These are phyloP conservation scores for Zeuzera pyrina DNA, from an alignment of 2,888 invertebrate species.

Conservation along the genomic window DNA sequence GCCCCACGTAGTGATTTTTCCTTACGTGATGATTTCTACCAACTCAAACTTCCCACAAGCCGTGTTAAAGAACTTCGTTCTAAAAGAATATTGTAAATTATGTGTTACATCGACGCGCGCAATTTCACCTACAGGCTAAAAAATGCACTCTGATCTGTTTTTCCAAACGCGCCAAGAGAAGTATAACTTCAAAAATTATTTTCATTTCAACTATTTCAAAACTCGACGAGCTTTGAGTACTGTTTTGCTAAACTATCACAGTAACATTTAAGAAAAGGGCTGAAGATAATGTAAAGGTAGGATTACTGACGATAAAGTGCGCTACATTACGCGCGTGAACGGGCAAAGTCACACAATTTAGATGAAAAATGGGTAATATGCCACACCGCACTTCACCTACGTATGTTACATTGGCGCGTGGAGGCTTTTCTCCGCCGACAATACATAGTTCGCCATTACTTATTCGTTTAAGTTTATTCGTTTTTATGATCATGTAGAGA, in stretches of 20 bases:
- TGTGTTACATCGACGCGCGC: no score
- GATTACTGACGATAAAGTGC: slow-evolving; percentile 50
- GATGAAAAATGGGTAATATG: slow-evolving; percentile 49
- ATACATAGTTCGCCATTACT: slow-evolving; percentile 24
- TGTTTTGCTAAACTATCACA: background rate
- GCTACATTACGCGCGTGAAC: slow-evolving; percentile 44
- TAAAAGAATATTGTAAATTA: no score
- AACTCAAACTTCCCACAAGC: no score
- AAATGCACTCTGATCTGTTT: no score
- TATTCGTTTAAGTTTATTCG: slow-evolving; percentile 21
- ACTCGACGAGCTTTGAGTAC: no score
- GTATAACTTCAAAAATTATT: no score
- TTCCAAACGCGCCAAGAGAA: no score
- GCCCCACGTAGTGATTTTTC: no score
- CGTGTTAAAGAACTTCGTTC: no score
- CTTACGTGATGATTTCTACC: no score
- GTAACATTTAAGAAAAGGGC: slow-evolving; percentile 21
- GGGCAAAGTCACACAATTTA: slow-evolving; percentile 47
- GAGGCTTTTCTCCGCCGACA: slow-evolving; percentile 8
- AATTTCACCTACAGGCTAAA: no score
- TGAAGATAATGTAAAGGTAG: slow-evolving; percentile 29
- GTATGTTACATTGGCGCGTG: slow-evolving; percentile 22
- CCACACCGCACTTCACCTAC: slow-evolving; percentile 29
- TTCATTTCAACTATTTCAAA: no score
- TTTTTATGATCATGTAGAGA: slow-evolving; percentile 14